These are phyloP conservation scores for Busseola fusca DNA, from an alignment of 2,888 invertebrate species.

Conservation along the genomic window DNA sequence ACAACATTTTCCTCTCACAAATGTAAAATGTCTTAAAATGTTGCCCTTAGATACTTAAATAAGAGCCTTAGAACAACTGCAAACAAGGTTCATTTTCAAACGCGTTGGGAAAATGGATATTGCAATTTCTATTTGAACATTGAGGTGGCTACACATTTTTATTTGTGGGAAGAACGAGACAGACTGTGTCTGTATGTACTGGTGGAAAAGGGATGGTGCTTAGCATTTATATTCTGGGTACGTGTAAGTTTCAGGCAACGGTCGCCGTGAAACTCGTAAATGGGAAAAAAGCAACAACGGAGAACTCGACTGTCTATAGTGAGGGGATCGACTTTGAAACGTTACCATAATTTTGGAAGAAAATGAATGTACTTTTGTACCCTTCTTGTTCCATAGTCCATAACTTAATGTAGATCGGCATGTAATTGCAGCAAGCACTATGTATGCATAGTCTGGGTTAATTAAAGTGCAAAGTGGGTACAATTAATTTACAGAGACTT, in stretches of 20 bases:
- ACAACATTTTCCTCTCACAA: constrained; percentile 82
- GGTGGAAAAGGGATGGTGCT: constrained; percentile 75
- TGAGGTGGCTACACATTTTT: constrained; percentile 87
- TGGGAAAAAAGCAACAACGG: constrained; percentile 89
- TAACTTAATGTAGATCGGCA: constrained; percentile 34
- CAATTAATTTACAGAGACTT: constrained; percentile 47
- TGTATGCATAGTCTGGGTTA: constrained; percentile 41
- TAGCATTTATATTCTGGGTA: constrained; percentile 88
- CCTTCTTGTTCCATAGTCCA: constrained; percentile 1
- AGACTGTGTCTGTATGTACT: constrained; percentile 63
- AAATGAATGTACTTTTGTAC: constrained; percentile 6
- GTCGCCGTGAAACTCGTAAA: constrained; percentile 89
- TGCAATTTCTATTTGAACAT: constrained; percentile 85
- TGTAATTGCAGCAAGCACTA: constrained; percentile 31
- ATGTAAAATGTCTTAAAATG: constrained; percentile 72
- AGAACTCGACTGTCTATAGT: constrained; percentile 86
- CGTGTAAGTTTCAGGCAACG: constrained; percentile 89
- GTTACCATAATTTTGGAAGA: constrained; percentile 58
- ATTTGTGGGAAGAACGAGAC: constrained; percentile 84
- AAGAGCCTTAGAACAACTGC: constrained; percentile 61
- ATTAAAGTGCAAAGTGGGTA: constrained; percentile 51
- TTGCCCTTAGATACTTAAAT: constrained; percentile 54
- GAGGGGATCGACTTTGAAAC: constrained; percentile 74
- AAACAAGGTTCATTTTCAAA: constrained; percentile 72
- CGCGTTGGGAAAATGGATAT: constrained; percentile 75